These are phyloP conservation scores for Porites australiensis DNA, from an alignment of 64 coral and sea anemone genomes.

Conservation along the genomic window DNA sequence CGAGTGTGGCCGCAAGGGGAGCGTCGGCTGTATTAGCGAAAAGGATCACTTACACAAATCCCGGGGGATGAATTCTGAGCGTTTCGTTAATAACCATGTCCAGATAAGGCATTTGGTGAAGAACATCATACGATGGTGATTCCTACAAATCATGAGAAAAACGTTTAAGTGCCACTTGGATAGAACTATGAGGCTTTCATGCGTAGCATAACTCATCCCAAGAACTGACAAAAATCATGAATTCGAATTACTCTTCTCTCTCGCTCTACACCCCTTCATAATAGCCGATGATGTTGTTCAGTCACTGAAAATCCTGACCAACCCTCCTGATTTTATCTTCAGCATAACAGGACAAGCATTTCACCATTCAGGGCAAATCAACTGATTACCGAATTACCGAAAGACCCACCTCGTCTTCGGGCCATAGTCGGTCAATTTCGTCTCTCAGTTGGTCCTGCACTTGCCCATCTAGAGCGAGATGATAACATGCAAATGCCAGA, in stretches of 20 bases:
- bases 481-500: slow-evolving; percentile 32
- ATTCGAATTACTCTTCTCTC: too few relatives aligned
- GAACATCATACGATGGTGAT: slow-evolving; percentile 38
- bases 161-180: too few relatives aligned
- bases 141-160: not conserved
- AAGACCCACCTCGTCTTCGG: not conserved
- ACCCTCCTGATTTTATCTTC: too few relatives aligned
- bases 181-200: too few relatives aligned
- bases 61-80: slow-evolving; percentile 57
- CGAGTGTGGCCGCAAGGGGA: too few relatives aligned
- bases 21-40: too few relatives aligned
- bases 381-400: too few relatives aligned
- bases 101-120: slow-evolving; percentile 62
- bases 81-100: slow-evolving; percentile 70
- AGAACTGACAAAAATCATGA: too few relatives aligned
- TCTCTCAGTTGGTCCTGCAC: slow-evolving; percentile 55
- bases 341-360: too few relatives aligned
- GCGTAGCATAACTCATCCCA: too few relatives aligned
- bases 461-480: slow-evolving; percentile 33
- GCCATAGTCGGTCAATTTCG: slow-evolving; percentile 40
- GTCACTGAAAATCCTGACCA: not conserved
- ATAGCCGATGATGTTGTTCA: not conserved
- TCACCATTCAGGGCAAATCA: too few relatives aligned
- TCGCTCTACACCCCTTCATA: too few relatives aligned
- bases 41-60: slow-evolving; percentile 19